Percentiles rank a stretch among this genome's conserved stretches.
Evolutionary conservation across 1,140 invertebrate genomes (phyloP).

Genomic region (Saxidomus purpurata): DNA sequence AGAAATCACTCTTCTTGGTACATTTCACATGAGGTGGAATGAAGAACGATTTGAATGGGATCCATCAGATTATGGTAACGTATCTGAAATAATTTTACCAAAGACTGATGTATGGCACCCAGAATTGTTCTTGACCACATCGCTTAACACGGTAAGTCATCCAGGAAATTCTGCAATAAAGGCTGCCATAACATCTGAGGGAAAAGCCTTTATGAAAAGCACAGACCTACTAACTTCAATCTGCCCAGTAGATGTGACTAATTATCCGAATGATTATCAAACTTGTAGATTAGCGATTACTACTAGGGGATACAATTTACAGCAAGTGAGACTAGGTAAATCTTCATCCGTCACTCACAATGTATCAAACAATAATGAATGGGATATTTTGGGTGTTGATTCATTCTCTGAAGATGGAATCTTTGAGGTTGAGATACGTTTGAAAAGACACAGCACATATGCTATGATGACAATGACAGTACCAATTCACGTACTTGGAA

Average conservation of each 20-base stretch:
- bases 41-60: conserved; percentile 16
- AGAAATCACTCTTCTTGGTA: conserved; percentile 13
- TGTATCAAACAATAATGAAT: conserved; percentile 5
- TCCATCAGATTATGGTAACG: background rate
- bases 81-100: conserved; percentile 10
- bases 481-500: conserved; percentile 88
- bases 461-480: conserved; percentile 88
- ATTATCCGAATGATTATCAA: conserved; percentile 39
- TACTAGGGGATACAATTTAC: background rate
- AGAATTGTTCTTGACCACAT: background rate
- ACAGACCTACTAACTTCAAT: conserved; percentile 14
- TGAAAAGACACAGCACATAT: conserved; percentile 66
- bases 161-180: conserved; percentile 4
- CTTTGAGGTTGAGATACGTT: background rate
- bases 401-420: background rate
- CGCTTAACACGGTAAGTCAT: background rate
- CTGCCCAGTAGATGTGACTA: background rate
- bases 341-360: background rate
- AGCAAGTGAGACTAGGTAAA: background rate
- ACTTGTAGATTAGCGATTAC: background rate
- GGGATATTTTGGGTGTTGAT: background rate
- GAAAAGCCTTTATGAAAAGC: background rate
- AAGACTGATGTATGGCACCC: conserved; percentile 14
- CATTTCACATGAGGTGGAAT: background rate
- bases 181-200: background rate